Evolutionary conservation across 2,797 vertebrate species (phyloP), one percentile per base, ranked within the genome.

Genomic region (Xenops minutus): DNA sequence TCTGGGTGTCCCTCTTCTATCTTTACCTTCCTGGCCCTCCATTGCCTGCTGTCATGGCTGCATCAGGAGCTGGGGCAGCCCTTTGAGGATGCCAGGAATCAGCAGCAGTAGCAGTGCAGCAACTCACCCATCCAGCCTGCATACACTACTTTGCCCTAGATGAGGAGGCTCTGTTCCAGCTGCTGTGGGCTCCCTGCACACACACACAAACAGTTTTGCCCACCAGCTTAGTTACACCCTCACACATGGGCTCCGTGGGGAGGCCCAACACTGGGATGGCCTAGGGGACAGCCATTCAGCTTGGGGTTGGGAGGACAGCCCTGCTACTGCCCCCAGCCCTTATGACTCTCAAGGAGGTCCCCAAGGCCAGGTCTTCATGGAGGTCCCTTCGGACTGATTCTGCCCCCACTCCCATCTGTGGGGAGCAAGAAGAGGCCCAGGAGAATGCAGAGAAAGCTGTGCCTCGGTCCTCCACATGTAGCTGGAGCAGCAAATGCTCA

Each of bases 311-410:
- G 16, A 61, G 21, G 8, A 22, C 14, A 78, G 9, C 8, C 14
- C 52, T 0, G 1, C 1, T 6, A 7, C 0, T 4, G 23, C 22
- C 36, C 8, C 23, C 2, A 1, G 24, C 21, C 8, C 8, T 7
- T 3, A 46, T 69, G 14, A 29, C 3, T 23, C 22, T 26, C 2
- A 4, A 20, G 9, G 4, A 3, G 4, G 3, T 37, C 41, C 77
- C 14, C 15, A 23, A 41, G 19, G 12, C 10, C 32, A 55, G 21
- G 2, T 20, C 29, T 74, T 67, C 9, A 0, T 21, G 14, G 3
- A 10, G 0, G 0, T 51, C 14, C 39, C 2, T 3, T 29, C 15
- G 56, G 24, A 11, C 24, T 9, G 2, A 1, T 23, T 73, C 17
- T 18, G 7, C 12, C 16, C 8, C 9, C 15, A 6, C 61, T 61